Conservation (phyloP, 2,797 vertebrate genomes). For the Neoniphon sammara region DNA sequence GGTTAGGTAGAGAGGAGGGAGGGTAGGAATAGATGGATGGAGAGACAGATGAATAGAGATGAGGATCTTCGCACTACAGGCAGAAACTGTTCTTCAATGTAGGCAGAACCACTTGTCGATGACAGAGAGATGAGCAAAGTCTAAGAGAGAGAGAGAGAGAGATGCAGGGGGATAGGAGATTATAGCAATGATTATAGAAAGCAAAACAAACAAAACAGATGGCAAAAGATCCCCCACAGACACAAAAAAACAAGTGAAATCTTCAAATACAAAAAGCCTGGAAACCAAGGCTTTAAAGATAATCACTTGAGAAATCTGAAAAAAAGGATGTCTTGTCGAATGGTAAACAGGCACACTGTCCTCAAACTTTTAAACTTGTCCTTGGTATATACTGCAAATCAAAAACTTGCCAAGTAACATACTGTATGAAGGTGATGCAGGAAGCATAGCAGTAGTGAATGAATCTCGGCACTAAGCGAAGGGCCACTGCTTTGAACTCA, state of each 20-base stretch:
- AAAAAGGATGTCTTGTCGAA: no score
- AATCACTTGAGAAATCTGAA: neutral
- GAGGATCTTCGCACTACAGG: conserved; percentile 13
- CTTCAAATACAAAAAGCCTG: neutral
- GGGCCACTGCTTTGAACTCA: neutral
- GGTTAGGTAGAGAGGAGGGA: conserved; percentile 52
- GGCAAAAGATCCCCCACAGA: neutral
- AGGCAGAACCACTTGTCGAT: conserved; percentile 48
- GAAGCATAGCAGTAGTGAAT: neutral
- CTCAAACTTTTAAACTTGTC: neutral
- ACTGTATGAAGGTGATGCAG: neutral
- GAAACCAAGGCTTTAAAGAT: neutral
- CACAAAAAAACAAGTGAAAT: neutral
- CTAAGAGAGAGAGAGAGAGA: conserved; percentile 40
- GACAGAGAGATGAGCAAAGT: conserved; percentile 43
- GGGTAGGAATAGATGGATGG: conserved; percentile 65
- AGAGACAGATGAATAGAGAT: conserved; percentile 60
- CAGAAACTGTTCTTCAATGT: conserved; percentile 40
- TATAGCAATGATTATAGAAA: conserved; percentile 14
- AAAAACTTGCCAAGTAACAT: neutral
- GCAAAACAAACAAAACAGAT: conserved; percentile 9
- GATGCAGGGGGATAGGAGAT: neutral
- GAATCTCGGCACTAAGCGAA: neutral
- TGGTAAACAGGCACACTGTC: no score
- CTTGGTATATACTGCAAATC: neutral